Evolutionary conservation across 2,113 vertebrate genomes (phyloP), one percentile per base, ranked within the genome.

Genomic region (Tetrax tetrax): DNA sequence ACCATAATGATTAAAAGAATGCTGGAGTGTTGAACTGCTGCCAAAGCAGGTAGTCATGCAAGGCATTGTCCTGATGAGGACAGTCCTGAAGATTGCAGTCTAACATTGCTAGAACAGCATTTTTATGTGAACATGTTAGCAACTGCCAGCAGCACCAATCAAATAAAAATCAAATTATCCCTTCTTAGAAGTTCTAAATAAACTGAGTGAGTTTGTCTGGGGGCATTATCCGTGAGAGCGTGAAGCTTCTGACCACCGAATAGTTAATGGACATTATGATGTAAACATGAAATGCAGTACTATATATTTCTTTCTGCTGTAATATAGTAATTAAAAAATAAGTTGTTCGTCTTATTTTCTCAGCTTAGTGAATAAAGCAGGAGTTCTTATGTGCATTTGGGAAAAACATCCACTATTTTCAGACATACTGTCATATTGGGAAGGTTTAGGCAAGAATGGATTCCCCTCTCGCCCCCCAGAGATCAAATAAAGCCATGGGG

Each of bases 401-500:
- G 70, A 72, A 88, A 92, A 83, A 59, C 51, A 74, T 43, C 48
- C 64, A 47, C 70, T 89, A 56, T 89, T 81, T 95, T 86, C 56
- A 87, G 72, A 88, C 76, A 15, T 33, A n/a, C 72, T 83, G 38
- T 82, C 75, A 35, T 76, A 82, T 69, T 16, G 16, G 14, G 66
- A 87, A 90, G 48, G 50, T 87, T 96, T 95, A 95, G 68, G 68
- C 82, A 95, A 89, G 50, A 91, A 89, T 56, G 89, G 70, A 45
- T 54, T 14, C 19, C 21, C 18, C 19, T 7, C 41, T 10, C 14
- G 14, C 24, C 50, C 23, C 22, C 20, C 16, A n/a, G 80, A 95
- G 79, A 91, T 93, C 87, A 96, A 83, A 94, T 94, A 96, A 97
- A 91, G 79, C 87, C 77, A 77, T 66, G 31, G 94, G 93, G 88